Percentiles rank a stretch among this genome's conserved stretches.
These are phyloP conservation scores for Chiroxiphia lanceolata DNA, from an alignment of 2,797 vertebrate species.

Conservation along the genomic window DNA sequence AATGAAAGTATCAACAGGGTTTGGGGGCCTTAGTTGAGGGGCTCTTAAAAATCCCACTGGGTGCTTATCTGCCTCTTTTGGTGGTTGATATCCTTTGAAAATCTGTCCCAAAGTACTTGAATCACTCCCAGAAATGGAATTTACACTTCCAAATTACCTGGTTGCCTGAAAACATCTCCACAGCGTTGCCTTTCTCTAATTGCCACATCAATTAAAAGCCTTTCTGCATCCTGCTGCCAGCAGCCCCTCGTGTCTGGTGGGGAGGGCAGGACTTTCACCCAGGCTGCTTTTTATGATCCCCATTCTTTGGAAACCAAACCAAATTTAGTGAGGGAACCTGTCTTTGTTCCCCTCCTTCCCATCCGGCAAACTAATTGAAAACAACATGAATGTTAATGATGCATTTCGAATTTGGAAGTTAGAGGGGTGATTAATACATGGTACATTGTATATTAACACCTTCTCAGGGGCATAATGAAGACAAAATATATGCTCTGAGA, in stretches of 20 bases:
- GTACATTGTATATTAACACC: slow-evolving; percentile 74
- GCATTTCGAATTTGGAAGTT: slow-evolving; percentile 78
- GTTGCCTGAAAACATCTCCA: not conserved
- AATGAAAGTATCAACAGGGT: not conserved
- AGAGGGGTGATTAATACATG: slow-evolving; percentile 76
- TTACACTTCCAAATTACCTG: not conserved
- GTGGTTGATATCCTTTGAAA: not conserved
- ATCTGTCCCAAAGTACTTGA: not conserved
- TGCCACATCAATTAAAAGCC: not conserved
- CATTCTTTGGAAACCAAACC: not conserved
- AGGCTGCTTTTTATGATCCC: not conserved
- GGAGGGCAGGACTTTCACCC: not conserved
- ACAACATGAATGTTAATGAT: slow-evolving; percentile 80
- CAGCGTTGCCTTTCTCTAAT: not conserved
- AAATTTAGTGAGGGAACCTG: slow-evolving; percentile 26
- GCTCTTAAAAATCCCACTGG: not conserved
- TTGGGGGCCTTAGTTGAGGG: not conserved
- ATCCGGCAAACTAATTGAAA: slow-evolving; percentile 73
- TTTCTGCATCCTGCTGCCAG: not conserved
- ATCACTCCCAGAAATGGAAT: not conserved
- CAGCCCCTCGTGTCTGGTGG: not conserved
- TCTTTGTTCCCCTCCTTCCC: slow-evolving; percentile 47
- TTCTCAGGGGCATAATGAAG: slow-evolving; percentile 75
- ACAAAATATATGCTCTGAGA: slow-evolving; percentile 60
- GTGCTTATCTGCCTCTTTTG: not conserved